Base-by-base conservation (phyloP, 2,113 vertebrate species). In the Potamarius usumacintae region DNA sequence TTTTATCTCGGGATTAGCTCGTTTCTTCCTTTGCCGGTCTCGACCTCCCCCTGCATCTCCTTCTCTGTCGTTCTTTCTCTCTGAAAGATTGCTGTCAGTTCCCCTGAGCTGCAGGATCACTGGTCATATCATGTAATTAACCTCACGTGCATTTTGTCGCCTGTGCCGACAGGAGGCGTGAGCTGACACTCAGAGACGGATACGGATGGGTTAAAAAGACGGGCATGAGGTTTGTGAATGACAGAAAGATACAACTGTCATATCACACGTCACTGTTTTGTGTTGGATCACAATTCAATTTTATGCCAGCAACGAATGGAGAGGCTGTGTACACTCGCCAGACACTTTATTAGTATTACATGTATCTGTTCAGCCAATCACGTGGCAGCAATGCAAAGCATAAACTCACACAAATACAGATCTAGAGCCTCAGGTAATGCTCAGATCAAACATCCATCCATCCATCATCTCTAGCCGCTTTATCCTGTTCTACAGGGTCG, bases 71-170 rank as follows among this genome's bases (percentile, higher is more conserved):
- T 78, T 82, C 78, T 86, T 62, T 50, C 22, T 76, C 53, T 52
- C 69, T 76, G 9, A n/a, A 71, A 63, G 17, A 82, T 58, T 76
- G 76, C 74, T 81, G 87, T 72, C 30, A 55, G 42, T 86, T 83
- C 22, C 60, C 55, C 17, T 53, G 34, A 60, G 57, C 83, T 63
- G 62, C 62, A 84, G 72, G 52, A 89, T 72, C 71, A 74, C 14
- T 79, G 76, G 80, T 88, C 82, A 63, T 77, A 65, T 86, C 80
- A 84, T 74, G 79, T 71, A 86, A 84, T 91, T 91, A 89, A 89
- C 84, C 88, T 84, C 76, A 63, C 81, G n/a, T 79, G 60, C 55
- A 65, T 85, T 62, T 42, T 88, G 63, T 48, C 62, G 7, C 17
- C 58, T 34, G 20, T 12, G 20, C 15, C 10, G 25, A 72, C 62